A percentile compares a stretch with the other conserved stretches of the same genome.
Conservation (phyloP, 2,113 vertebrate genomes). For the Bubalus kerabau region DNA sequence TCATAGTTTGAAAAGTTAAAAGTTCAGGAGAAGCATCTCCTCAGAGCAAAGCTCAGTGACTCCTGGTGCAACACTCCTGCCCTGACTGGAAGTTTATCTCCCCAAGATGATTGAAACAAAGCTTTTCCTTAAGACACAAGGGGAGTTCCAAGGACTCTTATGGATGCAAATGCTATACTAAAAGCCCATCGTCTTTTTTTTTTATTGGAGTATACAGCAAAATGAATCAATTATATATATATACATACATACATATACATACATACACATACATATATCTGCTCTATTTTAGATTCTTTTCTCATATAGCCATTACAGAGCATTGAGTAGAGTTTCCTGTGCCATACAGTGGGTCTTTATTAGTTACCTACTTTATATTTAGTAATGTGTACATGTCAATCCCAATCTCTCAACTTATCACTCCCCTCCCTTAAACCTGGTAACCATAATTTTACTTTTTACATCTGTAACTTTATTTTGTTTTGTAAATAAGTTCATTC, state of each 20-base stretch:
- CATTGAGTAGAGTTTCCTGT: not conserved
- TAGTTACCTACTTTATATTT: not conserved
- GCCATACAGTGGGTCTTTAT: not conserved
- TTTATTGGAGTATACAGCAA: not conserved
- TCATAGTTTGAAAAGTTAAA: not conserved
- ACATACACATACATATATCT: not conserved
- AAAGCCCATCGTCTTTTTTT: accelerated
- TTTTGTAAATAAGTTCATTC: not conserved
- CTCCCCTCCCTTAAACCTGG: not conserved
- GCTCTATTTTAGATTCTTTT: not conserved
- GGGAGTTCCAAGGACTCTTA: not conserved
- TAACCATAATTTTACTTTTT: not conserved
- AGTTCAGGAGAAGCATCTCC: not conserved
- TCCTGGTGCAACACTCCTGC: not conserved
- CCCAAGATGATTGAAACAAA: not conserved
- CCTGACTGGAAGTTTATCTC: not conserved
- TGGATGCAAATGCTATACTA: not conserved
- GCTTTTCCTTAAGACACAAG: too few relatives aligned
- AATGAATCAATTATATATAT: not conserved
- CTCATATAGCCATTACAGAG: not conserved
- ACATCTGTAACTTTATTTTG: not conserved
- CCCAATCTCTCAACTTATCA: not conserved
- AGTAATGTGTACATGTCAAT: not conserved
- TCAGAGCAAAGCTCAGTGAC: not conserved
- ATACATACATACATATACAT: too few relatives aligned